phyloP scores from a whole-genome alignment of 2,888 invertebrate species.

The Neuroscelio doddi region DNA sequence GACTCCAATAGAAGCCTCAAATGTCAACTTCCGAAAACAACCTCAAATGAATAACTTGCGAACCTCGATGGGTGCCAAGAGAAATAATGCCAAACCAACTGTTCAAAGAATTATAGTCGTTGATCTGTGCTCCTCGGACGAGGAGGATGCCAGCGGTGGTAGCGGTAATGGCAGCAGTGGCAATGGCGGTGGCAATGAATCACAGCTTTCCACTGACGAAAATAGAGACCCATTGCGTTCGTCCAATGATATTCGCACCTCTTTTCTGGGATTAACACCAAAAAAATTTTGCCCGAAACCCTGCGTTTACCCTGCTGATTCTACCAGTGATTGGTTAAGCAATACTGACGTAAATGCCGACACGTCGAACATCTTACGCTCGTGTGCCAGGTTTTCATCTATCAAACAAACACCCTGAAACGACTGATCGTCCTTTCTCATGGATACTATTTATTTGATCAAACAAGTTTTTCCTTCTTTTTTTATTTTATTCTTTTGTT shows the following conservation, averaged over 20 bases:
- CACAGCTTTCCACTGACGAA: slow-evolving; percentile 51
- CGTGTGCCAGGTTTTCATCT: slow-evolving; percentile 1
- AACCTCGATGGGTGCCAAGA: too few relatives aligned
- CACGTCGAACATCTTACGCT: neutral
- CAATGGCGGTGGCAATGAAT: slow-evolving; percentile 32
- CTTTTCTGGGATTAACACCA: too few relatives aligned
- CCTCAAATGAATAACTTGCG: too few relatives aligned
- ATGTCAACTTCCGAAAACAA: neutral
- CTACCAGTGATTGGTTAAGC: slow-evolving; percentile 18
- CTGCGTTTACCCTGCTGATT: slow-evolving; percentile 53
- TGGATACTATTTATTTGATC: neutral
- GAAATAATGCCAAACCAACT: too few relatives aligned
- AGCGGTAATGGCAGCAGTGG: slow-evolving; percentile 59
- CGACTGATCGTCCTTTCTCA: neutral
- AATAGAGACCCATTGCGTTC: slow-evolving; percentile 52
- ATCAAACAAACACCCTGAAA: slow-evolving; percentile 5
- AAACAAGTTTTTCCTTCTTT: too few relatives aligned
- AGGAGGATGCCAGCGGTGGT: slow-evolving; percentile 74
- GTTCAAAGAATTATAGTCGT: slow-evolving; percentile 67
- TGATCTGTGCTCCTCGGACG: slow-evolving; percentile 80
- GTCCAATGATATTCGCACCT: slow-evolving; percentile 12
- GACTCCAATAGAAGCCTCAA: slow-evolving; percentile 15
- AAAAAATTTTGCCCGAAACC: slow-evolving; percentile 51
- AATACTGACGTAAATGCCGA: neutral
- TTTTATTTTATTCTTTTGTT: too few relatives aligned